phyloP scores from a whole-genome alignment of 2,113 vertebrate species.

The Tringa solitaria region DNA sequence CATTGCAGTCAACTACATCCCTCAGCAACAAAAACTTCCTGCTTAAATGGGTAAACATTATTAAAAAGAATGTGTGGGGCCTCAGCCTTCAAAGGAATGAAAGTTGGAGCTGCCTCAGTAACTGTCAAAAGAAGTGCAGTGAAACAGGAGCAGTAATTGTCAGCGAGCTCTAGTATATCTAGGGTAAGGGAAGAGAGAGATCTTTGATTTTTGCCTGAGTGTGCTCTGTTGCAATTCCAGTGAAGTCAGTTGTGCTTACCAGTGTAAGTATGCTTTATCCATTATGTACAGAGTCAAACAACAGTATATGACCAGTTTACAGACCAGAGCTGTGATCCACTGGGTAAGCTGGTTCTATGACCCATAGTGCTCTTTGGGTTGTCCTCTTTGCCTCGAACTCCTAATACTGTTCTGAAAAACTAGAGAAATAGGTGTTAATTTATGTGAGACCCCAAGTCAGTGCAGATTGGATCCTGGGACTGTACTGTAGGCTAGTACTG shows the following conservation, averaged over 20 bases:
- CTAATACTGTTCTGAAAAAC: background rate
- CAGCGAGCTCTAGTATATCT: background rate
- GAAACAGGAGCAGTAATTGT: background rate
- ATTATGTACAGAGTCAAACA: background rate
- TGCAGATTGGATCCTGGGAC: background rate
- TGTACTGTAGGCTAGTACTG: background rate
- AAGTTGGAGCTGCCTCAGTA: background rate
- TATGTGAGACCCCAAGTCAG: background rate
- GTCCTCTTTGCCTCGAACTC: background rate
- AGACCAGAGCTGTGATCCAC: background rate
- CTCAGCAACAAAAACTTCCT: background rate
- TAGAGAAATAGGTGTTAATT: background rate
- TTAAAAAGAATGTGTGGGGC: background rate
- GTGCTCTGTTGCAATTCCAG: background rate
- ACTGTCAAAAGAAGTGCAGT: background rate
- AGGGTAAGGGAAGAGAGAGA: background rate
- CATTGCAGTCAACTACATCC: background rate
- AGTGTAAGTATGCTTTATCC: background rate
- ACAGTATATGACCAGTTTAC: accelerated
- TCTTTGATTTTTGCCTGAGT: background rate
- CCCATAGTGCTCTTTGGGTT: background rate
- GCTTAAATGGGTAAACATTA: background rate
- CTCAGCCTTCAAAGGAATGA: background rate
- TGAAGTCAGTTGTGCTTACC: background rate
- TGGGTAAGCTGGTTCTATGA: background rate